These are phyloP conservation scores for Corythornis madagascariensis DNA, from an alignment of 2,113 vertebrate genomes.

Conservation along the genomic window DNA sequence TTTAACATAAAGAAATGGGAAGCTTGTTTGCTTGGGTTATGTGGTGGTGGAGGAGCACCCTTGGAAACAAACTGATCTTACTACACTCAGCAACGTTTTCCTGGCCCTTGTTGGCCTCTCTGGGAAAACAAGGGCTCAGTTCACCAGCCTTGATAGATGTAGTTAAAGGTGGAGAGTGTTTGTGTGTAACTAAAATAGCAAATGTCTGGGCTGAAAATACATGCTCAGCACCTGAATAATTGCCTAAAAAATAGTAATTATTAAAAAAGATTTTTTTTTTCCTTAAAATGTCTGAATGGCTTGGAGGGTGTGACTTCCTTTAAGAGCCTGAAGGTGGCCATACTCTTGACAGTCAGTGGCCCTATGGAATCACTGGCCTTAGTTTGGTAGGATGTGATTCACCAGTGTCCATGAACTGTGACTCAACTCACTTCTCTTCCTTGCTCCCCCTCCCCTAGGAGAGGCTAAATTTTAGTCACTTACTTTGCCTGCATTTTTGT, in stretches of 20 bases:
- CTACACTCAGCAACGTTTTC: neutral
- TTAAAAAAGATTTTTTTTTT: neutral
- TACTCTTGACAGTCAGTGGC: neutral
- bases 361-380: neutral
- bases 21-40: conserved; percentile 38
- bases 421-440: conserved; percentile 29
- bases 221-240: conserved; percentile 47
- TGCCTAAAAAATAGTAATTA: neutral
- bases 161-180: conserved; percentile 27
- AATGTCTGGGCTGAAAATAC: conserved; percentile 7
- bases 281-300: neutral
- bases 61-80: neutral
- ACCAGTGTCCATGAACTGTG: neutral
- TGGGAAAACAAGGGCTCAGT: conserved; percentile 15
- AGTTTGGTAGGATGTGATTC: conserved; percentile 30
- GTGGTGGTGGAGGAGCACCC: conserved; percentile 28
- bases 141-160: conserved; percentile 18
- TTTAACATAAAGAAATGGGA: conserved; percentile 4
- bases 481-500: conserved; percentile 54
- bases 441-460: conserved; percentile 22
- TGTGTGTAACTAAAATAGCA: conserved; percentile 2
- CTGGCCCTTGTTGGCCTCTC: neutral
- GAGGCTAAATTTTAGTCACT: conserved; percentile 71
- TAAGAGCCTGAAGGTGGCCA: neutral
- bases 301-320: neutral